These are phyloP conservation scores for Platalea minor DNA, from an alignment of 2,797 vertebrate genomes.

Conservation along the genomic window DNA sequence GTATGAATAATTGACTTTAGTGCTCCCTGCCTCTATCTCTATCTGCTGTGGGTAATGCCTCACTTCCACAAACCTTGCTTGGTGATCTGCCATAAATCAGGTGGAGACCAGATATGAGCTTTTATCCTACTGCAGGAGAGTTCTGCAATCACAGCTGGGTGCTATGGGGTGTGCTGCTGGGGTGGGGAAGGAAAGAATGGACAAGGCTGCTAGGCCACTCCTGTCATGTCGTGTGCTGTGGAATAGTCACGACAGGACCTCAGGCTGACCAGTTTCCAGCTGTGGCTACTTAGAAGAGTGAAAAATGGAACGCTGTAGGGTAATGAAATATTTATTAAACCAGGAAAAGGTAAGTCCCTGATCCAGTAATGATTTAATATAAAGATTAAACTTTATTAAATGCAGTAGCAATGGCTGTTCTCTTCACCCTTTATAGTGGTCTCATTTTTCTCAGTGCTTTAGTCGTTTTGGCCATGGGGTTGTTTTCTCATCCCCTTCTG, in stretches of 20 bases:
- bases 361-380: background rate
- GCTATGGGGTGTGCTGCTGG: background rate
- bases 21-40: background rate
- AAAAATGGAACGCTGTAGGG: background rate
- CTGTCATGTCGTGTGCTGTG: fast-evolving
- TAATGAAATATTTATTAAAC: background rate
- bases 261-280: background rate
- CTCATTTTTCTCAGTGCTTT: background rate
- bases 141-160: background rate
- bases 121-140: background rate
- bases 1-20: background rate
- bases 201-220: background rate
- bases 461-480: background rate
- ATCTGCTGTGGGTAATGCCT: background rate
- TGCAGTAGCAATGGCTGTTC: background rate
- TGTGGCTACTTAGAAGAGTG: background rate
- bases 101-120: background rate
- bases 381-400: background rate
- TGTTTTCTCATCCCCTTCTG: background rate
- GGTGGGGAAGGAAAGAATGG: background rate
- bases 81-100: background rate
- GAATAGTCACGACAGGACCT: background rate
- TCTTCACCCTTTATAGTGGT: background rate
- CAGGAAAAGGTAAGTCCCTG: background rate
- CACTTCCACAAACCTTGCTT: background rate